Evolutionary conservation across 2,113 vertebrate species (phyloP), one percentile per base, ranked within the genome.

Genomic region (Aspiorhynchus laticeps): DNA sequence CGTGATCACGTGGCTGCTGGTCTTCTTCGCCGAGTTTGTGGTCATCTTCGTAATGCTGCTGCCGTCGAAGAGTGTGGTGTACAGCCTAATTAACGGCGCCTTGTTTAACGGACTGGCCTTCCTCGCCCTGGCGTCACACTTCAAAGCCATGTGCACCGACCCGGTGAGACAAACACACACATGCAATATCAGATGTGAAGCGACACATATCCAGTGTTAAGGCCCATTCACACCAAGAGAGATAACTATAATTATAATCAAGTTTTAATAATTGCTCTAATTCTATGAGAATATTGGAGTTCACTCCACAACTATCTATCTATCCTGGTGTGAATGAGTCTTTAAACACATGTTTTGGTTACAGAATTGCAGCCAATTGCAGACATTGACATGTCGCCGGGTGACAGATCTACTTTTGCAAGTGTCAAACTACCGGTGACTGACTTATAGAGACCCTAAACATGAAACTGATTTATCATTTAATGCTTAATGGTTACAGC

Each of bases 21-120:
- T 99, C 90, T 94, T 99, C 89, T 99, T 97, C 17, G 98, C 98
- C 0, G 97, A 99, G 94, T 99, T 99, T 7, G 98, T 99, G 93
- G 98, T 99, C 92, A 92, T 98, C 74, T 98, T 99, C 43, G 97
- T 99, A 90, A 97, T 99, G 96, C 95, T 99, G 91, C 91, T 98
- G 86, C 98, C 98, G 2, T 96, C 95, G 11, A 96, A 96, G 92
- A 97, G 94, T 91, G 91, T 97, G 76, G 84, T 89, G 80, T 99
- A 99, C 93, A 98, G 97, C 89, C 86, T 96, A 90, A 92, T 98
- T 91, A 99, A 99, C 3, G 98, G 97, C 19, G 90, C 95, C 1
- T 65, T 99, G 87, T 99, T 99, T 95, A 99, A 97, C 91, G 90
- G 93, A 75, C 96, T 99, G 89, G 97, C 97, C 85, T 97, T 98